A percentile compares a stretch with the other conserved stretches of the same genome.
phyloP scores from a whole-genome alignment of 1,140 invertebrate species.

The Cotesia glomerata region DNA sequence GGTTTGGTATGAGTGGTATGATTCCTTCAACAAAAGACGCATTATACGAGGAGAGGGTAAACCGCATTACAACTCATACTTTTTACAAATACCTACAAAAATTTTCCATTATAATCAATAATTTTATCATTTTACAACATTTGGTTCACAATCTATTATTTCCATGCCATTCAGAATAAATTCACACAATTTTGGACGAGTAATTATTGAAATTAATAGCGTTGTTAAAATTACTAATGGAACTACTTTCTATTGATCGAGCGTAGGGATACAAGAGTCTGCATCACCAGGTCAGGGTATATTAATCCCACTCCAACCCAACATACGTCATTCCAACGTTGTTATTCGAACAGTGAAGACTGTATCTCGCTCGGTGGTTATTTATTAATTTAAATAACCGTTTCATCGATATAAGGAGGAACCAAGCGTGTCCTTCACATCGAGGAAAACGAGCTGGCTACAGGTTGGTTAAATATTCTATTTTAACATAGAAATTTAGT shows the following conservation, averaged over 20 bases:
- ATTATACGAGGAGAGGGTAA: conserved; percentile 2
- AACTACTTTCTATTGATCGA: conserved; percentile 42
- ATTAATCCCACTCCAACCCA: conserved; percentile 34
- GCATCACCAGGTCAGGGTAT: conserved; percentile 25
- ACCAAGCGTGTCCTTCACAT: conserved; percentile 30
- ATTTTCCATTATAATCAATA: not conserved
- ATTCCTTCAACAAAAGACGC: conserved; percentile 19
- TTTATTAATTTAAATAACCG: not conserved
- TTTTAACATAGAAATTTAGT: conserved; percentile 31
- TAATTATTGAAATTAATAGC: not conserved
- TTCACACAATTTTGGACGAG: not conserved
- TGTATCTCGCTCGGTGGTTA: conserved; percentile 37
- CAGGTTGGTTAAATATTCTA: conserved; percentile 50
- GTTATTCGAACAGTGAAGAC: conserved; percentile 21
- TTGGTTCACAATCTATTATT: not conserved
- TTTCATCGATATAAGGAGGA: conserved; percentile 25
- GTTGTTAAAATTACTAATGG: not conserved
- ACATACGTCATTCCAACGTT: conserved; percentile 34
- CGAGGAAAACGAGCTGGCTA: conserved; percentile 47
- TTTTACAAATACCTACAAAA: not conserved
- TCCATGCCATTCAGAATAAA: not conserved
- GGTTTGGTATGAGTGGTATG: not conserved
- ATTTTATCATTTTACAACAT: not conserved
- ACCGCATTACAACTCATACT: conserved; percentile 25
- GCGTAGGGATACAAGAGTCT: conserved; percentile 40